Conservation (phyloP, 2,888 invertebrate genomes). For the Lochmaea capreae region DNA sequence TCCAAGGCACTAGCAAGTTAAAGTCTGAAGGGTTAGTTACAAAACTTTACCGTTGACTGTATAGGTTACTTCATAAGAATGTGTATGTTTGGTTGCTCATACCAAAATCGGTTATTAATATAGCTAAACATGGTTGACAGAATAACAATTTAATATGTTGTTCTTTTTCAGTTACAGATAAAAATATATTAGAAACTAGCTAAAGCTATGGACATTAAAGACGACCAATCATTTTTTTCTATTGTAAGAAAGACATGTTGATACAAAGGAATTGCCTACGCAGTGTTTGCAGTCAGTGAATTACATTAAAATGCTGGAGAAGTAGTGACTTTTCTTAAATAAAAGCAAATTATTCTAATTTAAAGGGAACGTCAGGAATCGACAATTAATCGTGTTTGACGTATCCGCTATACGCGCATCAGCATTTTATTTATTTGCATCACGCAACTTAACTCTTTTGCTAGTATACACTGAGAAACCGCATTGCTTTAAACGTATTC, state of each 20-base stretch:
- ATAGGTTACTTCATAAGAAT: too few relatives aligned
- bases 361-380: slow-evolving; percentile 25
- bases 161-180: too few relatives aligned
- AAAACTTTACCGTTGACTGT: too few relatives aligned
- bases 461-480: slow-evolving; percentile 1
- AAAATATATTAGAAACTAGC: too few relatives aligned
- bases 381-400: slow-evolving; percentile 29
- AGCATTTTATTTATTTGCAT: slow-evolving; percentile 21
- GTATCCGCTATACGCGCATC: slow-evolving; percentile 10
- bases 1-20: too few relatives aligned
- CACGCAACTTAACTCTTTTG: slow-evolving; percentile 22
- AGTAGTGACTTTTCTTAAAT: slow-evolving; percentile 25
- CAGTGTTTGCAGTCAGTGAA: neutral
- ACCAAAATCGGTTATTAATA: too few relatives aligned
- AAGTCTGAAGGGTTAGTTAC: too few relatives aligned
- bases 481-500: neutral
- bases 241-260: neutral
- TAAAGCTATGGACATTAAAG: too few relatives aligned
- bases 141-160: too few relatives aligned
- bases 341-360: slow-evolving; percentile 31
- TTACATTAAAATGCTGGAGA: slow-evolving; percentile 20
- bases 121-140: too few relatives aligned
- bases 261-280: neutral
- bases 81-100: too few relatives aligned
- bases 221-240: neutral